These are phyloP conservation scores for Halichoerus grypus DNA, from an alignment of 2,113 vertebrate genomes.

Conservation along the genomic window DNA sequence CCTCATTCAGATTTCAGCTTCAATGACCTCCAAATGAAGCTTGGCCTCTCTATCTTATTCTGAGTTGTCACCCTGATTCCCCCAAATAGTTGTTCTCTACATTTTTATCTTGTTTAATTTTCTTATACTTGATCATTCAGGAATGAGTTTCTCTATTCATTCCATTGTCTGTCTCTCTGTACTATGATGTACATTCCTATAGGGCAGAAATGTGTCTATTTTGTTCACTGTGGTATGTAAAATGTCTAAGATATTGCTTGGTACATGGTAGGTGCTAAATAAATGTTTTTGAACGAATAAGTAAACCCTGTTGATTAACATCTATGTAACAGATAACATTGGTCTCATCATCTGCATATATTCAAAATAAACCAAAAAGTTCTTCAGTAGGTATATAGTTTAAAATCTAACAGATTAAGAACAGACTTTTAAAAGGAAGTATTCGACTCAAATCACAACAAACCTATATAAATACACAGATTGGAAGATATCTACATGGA, in stretches of 20 bases:
- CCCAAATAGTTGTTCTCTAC: neutral
- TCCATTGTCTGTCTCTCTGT: neutral
- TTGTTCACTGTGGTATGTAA: neutral
- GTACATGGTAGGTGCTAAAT: neutral
- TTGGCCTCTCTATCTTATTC: neutral
- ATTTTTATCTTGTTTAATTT: neutral
- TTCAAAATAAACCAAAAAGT: slow-evolving; percentile 8
- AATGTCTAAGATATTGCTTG: neutral
- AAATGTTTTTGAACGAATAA: neutral
- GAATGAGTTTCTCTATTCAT: neutral
- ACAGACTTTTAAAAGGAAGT: neutral
- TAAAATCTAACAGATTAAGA: slow-evolving; percentile 16
- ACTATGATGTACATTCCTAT: neutral
- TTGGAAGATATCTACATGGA: neutral
- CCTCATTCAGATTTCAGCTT: neutral
- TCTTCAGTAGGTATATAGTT: neutral
- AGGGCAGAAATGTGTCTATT: neutral
- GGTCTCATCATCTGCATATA: neutral
- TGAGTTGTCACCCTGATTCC: neutral
- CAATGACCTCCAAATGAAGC: neutral
- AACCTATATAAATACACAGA: neutral
- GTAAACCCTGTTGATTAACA: neutral
- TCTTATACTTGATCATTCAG: neutral
- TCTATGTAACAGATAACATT: neutral
- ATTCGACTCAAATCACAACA: neutral